Percentiles rank a stretch among this genome's conserved stretches.
phyloP scores from a whole-genome alignment of 2,113 vertebrate species.

The Gallinago paraguaiae region DNA sequence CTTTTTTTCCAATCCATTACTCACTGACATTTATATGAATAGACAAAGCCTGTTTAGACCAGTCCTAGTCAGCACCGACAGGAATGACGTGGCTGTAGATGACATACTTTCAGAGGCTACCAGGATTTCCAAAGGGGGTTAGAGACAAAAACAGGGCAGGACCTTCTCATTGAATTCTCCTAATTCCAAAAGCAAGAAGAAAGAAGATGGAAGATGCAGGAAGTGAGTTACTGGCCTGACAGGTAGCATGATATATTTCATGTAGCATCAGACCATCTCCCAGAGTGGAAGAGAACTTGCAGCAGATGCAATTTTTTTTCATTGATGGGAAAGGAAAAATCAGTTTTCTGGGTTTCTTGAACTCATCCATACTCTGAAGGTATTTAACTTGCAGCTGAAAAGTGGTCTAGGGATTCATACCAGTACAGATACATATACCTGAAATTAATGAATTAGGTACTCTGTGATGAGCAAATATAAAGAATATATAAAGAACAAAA shows the following conservation, averaged over 20 bases:
- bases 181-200: background rate
- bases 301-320: background rate
- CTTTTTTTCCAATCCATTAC: background rate
- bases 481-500: background rate
- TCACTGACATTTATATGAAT: background rate
- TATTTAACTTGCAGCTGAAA: background rate
- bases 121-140: background rate
- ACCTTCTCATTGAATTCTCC: background rate
- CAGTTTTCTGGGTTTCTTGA: background rate
- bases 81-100: background rate
- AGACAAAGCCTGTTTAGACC: conserved; percentile 5
- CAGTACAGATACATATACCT: background rate
- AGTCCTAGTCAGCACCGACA: background rate
- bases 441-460: background rate
- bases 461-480: background rate
- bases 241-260: background rate
- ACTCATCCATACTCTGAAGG: background rate
- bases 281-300: background rate
- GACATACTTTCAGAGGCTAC: background rate
- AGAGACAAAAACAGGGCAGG: background rate
- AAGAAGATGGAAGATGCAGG: background rate
- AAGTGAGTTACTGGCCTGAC: background rate
- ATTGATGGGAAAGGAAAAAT: background rate
- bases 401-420: background rate
- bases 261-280: background rate